Conservation (phyloP, 2,888 invertebrate genomes). For the Keiferia lycopersicella region DNA sequence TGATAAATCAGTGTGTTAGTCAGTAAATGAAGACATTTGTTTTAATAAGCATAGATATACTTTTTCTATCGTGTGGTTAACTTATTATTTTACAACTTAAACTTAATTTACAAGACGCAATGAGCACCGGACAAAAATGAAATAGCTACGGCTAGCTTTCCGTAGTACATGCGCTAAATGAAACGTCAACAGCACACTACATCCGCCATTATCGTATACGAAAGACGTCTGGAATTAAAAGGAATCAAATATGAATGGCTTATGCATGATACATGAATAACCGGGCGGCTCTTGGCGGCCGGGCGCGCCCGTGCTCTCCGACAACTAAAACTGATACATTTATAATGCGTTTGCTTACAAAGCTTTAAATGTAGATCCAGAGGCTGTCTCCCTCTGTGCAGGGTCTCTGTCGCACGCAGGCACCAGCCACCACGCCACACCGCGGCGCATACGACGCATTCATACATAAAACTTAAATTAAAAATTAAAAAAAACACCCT, state of each 20-base stretch:
- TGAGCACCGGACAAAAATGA: too few species aligned
- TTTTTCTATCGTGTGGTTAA: too few species aligned
- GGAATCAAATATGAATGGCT: constrained; percentile 77
- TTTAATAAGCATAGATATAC: too few species aligned
- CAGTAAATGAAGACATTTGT: too few species aligned
- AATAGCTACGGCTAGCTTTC: neutral
- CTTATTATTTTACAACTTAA: too few species aligned
- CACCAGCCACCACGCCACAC: constrained; percentile 11
- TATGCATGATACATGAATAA: constrained; percentile 76
- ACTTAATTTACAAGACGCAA: too few species aligned
- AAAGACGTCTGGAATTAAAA: constrained; percentile 77
- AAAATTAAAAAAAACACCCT: too few species aligned
- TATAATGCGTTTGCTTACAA: constrained; percentile 80
- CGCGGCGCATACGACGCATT: constrained; percentile 57
- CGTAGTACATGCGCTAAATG: constrained; percentile 38
- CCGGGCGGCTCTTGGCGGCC: constrained; percentile 62
- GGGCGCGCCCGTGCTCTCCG: constrained; percentile 69
- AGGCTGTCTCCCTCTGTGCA: constrained; percentile 52
- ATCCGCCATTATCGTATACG: constrained; percentile 47
- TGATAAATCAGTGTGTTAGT: too few species aligned
- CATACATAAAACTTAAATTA: too few species aligned
- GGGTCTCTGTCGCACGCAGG: constrained; percentile 49
- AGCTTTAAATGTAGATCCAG: constrained; percentile 80
- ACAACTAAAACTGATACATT: constrained; percentile 80
- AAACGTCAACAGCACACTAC: constrained; percentile 42